Conservation (phyloP, 2,113 vertebrate genomes). For the Epinephelus fuscoguttatus region DNA sequence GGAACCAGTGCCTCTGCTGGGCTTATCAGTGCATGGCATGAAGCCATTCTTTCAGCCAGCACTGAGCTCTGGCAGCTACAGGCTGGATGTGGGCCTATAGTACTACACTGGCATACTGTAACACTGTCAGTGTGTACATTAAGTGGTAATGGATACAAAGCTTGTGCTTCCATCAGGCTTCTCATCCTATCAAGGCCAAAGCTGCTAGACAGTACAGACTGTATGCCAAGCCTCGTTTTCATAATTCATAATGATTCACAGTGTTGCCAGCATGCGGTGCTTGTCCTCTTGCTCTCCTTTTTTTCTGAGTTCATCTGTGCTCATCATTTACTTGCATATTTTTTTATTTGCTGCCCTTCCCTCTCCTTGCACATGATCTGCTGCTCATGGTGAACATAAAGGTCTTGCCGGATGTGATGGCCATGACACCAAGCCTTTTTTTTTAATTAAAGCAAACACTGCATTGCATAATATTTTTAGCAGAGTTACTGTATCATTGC, state of each 20-base stretch:
- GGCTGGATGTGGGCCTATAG: slow-evolving; percentile 35
- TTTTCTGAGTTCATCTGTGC: not conserved
- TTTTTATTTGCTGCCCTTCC: not conserved
- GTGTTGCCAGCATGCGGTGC: slow-evolving; percentile 28
- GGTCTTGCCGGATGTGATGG: not conserved
- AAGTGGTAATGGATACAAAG: slow-evolving; percentile 56
- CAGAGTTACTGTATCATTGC: not conserved
- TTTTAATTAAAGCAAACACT: not conserved
- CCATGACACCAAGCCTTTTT: not conserved
- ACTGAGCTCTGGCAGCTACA: slow-evolving; percentile 39
- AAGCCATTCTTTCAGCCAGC: slow-evolving; percentile 41
- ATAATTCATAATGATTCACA: slow-evolving; percentile 65
- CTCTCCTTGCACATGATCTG: slow-evolving; percentile 8
- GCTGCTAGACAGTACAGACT: slow-evolving; percentile 33
- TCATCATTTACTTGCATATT: slow-evolving; percentile 5
- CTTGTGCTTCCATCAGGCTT: slow-evolving; percentile 38
- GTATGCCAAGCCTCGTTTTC: slow-evolving; percentile 48
- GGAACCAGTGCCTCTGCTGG: slow-evolving; percentile 22
- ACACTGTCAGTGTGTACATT: slow-evolving; percentile 38
- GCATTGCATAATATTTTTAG: not conserved
- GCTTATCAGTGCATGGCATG: slow-evolving; percentile 54
- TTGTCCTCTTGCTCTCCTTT: slow-evolving; percentile 55
- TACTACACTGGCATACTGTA: slow-evolving; percentile 43
- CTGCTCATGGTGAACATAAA: not conserved
- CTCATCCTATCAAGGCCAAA: slow-evolving; percentile 59